These are phyloP conservation scores for Xerus rutilus DNA, from an alignment of 2,797 vertebrate species.

Conservation along the genomic window DNA sequence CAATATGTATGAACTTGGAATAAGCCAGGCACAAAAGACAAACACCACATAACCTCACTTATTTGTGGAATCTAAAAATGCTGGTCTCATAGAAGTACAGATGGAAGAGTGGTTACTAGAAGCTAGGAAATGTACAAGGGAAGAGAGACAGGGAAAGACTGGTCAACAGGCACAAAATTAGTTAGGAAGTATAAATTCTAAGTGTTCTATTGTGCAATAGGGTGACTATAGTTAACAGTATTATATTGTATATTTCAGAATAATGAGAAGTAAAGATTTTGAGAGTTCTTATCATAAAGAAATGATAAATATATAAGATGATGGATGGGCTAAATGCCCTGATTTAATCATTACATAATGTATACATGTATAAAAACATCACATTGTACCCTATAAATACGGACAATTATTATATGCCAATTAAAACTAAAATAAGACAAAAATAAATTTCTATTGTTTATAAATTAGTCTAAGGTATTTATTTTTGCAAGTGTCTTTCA, in stretches of 20 bases:
- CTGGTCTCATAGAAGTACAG: background rate
- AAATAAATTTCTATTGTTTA: background rate
- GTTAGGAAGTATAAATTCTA: background rate
- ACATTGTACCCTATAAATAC: background rate
- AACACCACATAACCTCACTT: background rate
- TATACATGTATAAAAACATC: background rate
- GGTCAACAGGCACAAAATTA: background rate
- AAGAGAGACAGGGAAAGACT: background rate
- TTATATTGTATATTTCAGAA: background rate
- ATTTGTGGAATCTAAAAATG: background rate
- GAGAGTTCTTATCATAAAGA: background rate
- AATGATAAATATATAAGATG: background rate
- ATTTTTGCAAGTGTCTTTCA: too few relatives aligned
- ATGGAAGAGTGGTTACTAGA: background rate
- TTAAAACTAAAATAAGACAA: background rate
- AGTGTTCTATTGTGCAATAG: background rate
- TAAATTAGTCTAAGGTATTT: background rate
- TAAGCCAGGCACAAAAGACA: background rate
- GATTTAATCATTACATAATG: background rate
- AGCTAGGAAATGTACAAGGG: background rate
- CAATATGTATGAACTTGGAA: background rate
- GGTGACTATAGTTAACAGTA: background rate
- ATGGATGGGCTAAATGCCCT: background rate
- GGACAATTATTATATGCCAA: background rate
- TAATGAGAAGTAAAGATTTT: background rate